phyloP scores from a whole-genome alignment of 2,113 vertebrate genomes.

The Malurus alboscapulatus region DNA sequence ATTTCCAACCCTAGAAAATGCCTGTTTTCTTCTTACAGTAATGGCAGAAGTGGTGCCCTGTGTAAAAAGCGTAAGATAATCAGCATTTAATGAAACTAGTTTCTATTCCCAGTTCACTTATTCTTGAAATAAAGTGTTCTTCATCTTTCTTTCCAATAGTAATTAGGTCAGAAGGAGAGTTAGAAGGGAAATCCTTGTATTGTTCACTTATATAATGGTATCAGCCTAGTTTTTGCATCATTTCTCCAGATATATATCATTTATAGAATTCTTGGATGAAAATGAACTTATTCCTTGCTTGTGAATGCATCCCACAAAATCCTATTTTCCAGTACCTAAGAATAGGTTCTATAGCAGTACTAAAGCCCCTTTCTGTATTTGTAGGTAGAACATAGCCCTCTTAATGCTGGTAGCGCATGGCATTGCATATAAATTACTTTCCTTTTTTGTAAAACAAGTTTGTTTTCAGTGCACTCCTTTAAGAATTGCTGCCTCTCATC shows the following conservation, averaged over 20 bases:
- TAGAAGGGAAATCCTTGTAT: neutral
- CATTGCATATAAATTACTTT: conserved; percentile 15
- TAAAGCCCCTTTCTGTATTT: neutral
- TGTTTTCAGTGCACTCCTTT: neutral
- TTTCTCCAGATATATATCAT: neutral
- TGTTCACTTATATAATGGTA: neutral
- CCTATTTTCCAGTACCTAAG: conserved; percentile 8
- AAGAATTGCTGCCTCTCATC: neutral
- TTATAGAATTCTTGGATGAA: neutral
- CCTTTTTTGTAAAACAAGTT: neutral
- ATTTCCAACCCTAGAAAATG: neutral
- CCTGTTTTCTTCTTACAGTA: neutral
- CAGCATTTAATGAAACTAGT: neutral
- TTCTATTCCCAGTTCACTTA: neutral
- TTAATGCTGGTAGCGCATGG: neutral
- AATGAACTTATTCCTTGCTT: neutral
- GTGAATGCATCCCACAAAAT: neutral
- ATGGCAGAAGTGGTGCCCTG: neutral
- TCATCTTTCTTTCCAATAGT: neutral
- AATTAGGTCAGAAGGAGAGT: conserved; percentile 27
- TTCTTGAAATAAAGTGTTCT: neutral
- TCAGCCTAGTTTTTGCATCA: neutral
- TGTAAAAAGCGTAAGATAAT: neutral
- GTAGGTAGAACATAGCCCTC: conserved; percentile 17
- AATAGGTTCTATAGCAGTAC: neutral